phyloP scores from a whole-genome alignment of 2,797 vertebrate species.

The Hydrolagus colliei region DNA sequence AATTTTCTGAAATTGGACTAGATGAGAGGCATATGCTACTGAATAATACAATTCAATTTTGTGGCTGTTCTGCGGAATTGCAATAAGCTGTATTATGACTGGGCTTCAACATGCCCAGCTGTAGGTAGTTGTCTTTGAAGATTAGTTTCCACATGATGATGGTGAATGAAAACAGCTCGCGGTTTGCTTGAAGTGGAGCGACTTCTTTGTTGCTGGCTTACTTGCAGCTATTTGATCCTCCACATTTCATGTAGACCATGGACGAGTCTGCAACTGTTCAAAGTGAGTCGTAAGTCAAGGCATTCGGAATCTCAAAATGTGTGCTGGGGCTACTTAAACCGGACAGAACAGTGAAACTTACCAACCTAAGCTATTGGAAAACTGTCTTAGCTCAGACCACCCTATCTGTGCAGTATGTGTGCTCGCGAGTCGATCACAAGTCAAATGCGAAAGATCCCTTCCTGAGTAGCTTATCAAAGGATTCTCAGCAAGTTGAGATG shows the following conservation, averaged over 20 bases:
- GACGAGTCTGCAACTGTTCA: no score
- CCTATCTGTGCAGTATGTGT: no score
- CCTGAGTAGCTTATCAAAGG: slow-evolving; percentile 76
- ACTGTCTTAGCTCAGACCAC: no score
- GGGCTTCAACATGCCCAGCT: background rate
- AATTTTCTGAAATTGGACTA: slow-evolving; percentile 30
- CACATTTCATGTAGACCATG: no score
- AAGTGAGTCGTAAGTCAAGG: no score
- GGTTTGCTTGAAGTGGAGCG: background rate
- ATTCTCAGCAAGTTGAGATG: slow-evolving; percentile 62
- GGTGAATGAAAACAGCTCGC: background rate
- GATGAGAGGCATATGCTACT: slow-evolving; percentile 21
- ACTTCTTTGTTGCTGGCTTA: no score
- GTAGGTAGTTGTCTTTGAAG: background rate
- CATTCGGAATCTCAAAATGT: no score
- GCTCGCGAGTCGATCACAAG: no score
- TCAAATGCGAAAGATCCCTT: slow-evolving; percentile 52
- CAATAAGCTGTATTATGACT: slow-evolving; percentile 1
- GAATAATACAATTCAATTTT: slow-evolving; percentile 26
- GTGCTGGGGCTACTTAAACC: no score
- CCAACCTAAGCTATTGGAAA: no score
- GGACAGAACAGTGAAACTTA: no score
- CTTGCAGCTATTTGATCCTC: no score
- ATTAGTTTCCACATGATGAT: background rate
- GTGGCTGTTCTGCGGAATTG: background rate